Conservation (phyloP, 2,888 invertebrate genomes). For the Aleiodes leptofemur region DNA sequence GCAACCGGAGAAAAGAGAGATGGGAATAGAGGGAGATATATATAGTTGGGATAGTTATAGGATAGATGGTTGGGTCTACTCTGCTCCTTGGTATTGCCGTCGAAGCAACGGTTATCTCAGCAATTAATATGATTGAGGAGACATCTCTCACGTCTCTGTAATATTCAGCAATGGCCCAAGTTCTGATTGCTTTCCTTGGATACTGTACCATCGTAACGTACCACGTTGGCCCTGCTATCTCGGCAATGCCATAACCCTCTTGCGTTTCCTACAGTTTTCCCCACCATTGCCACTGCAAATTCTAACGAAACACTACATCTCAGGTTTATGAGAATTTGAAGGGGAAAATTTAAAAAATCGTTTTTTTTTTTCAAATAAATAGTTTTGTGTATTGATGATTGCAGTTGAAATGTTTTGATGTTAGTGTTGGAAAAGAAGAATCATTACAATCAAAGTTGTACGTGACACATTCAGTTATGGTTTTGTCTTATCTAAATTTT, state of each 20-base stretch:
- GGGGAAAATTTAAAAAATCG: not conserved
- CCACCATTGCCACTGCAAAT: constrained; percentile 41
- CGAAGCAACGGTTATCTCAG: constrained; percentile 73
- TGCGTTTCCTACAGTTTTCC: constrained; percentile 59
- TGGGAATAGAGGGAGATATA: not conserved
- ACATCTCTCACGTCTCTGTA: constrained; percentile 75
- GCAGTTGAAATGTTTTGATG: constrained; percentile 51
- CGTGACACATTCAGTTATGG: constrained; percentile 71
- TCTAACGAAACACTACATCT: constrained; percentile 29
- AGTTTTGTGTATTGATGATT: constrained; percentile 10
- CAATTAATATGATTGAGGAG: constrained; percentile 75
- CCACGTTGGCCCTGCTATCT: constrained; percentile 64
- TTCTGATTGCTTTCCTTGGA: constrained; percentile 74
- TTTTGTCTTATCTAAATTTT: constrained; percentile 68
- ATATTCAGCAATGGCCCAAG: constrained; percentile 75
- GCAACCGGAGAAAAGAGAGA: not conserved
- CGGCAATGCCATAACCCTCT: constrained; percentile 67
- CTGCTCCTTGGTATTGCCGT: constrained; percentile 61
- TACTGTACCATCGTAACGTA: constrained; percentile 57
- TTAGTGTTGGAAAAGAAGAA: constrained; percentile 53
- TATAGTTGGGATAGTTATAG: constrained; percentile 29
- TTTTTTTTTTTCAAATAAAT: not conserved
- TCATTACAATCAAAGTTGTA: constrained; percentile 71
- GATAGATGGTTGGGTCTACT: constrained; percentile 15
- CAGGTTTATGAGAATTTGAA: not conserved